Conservation (phyloP, 2,113 vertebrate species). For the Amblyornis subalaris region DNA sequence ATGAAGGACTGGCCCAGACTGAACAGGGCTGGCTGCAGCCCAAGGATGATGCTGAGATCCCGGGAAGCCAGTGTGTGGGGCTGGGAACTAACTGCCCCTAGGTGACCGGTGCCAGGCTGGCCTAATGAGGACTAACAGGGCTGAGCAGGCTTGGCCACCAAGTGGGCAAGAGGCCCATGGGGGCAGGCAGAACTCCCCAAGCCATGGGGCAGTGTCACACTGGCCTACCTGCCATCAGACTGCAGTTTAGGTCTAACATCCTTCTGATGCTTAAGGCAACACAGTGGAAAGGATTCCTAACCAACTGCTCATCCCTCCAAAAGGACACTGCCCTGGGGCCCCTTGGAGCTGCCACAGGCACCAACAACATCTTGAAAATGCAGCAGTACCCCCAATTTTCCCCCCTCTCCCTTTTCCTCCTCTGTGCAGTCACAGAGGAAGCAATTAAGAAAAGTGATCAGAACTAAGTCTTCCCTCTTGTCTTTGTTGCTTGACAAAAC, state of each 20-base stretch:
- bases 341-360: background rate
- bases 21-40: rapidly evolving
- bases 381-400: background rate
- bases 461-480: background rate
- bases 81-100: background rate
- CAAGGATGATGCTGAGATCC: background rate
- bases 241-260: background rate
- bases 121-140: background rate
- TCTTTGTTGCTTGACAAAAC: background rate
- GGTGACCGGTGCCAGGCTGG: background rate
- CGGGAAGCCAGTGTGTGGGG: rapidly evolving
- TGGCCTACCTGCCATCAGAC: rapidly evolving
- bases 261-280: background rate
- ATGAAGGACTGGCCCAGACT: background rate
- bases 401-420: background rate
- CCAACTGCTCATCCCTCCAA: rapidly evolving
- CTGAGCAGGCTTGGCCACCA: background rate
- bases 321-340: background rate
- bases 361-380: background rate
- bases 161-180: rapidly evolving
- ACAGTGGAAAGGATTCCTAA: rapidly evolving
- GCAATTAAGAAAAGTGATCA: background rate
- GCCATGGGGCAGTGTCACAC: background rate
- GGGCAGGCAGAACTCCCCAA: background rate
- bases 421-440: background rate